phyloP scores from a whole-genome alignment of 2,113 vertebrate genomes.

The Hiodon alosoides region DNA sequence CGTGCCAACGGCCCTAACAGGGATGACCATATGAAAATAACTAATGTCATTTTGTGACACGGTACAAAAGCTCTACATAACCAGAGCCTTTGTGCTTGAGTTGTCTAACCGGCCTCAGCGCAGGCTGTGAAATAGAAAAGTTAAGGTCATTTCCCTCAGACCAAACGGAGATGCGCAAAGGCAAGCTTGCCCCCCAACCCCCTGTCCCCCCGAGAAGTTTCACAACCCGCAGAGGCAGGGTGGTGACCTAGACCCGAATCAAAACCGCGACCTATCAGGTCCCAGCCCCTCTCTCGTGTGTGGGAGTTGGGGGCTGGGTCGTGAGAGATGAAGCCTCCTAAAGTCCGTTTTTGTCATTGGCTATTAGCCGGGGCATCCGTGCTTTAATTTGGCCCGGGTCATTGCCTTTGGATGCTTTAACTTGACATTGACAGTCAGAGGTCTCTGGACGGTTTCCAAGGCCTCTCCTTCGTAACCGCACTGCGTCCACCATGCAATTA shows the following conservation, averaged over 20 bases:
- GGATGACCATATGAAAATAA: not conserved
- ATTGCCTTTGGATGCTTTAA: conserved; percentile 12
- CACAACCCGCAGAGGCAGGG: not conserved
- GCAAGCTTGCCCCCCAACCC: not conserved
- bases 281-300: conserved; percentile 35
- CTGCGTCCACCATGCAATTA: too few relatives aligned
- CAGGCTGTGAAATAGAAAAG: not conserved
- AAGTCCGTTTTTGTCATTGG: conserved; percentile 24
- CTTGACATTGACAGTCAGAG: not conserved
- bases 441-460: not conserved
- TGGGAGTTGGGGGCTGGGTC: conserved; percentile 31
- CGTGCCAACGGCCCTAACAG: too few relatives aligned
- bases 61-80: not conserved
- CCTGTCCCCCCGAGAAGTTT: too few relatives aligned
- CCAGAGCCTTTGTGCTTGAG: not conserved
- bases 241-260: conserved; percentile 46
- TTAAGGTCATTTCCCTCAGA: not conserved
- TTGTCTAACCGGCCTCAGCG: not conserved
- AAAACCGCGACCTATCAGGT: conserved; percentile 39
- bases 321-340: conserved; percentile 28
- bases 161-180: not conserved
- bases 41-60: not conserved
- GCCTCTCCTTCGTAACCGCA: not conserved
- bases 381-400: conserved; percentile 37
- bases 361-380: conserved; percentile 36